Conservation (phyloP, 2,797 vertebrate genomes). For the Dromococcyx pavoninus region DNA sequence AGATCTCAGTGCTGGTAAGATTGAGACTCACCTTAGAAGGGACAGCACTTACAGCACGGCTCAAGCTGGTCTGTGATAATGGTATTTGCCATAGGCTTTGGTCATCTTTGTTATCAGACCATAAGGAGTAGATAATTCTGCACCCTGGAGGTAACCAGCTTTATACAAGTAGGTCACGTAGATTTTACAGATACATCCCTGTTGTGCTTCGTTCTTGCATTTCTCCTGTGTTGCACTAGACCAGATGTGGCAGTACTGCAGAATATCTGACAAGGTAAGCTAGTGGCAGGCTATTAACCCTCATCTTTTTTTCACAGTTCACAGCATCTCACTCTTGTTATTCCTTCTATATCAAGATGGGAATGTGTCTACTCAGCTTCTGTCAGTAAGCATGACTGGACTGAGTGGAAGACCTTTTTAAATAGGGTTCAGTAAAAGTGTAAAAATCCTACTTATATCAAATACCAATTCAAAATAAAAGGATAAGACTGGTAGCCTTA, state of each 20-base stretch:
- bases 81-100: background rate
- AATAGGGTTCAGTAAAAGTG: background rate
- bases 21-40: background rate
- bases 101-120: background rate
- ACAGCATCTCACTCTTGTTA: background rate
- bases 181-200: background rate
- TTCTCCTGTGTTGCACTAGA: background rate
- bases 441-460: background rate
- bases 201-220: background rate
- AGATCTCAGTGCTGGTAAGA: background rate
- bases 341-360: background rate
- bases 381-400: background rate
- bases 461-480: background rate
- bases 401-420: background rate
- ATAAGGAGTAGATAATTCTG: background rate
- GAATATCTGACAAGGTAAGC: background rate
- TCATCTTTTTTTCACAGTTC: slow-evolving; percentile 11
- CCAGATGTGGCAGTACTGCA: background rate
- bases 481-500: background rate
- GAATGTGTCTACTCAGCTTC: background rate
- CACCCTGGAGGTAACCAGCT: background rate
- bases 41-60: background rate
- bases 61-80: background rate
- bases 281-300: background rate
- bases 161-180: slow-evolving; percentile 4